Evolutionary conservation across 2,888 invertebrate species (phyloP).

Genomic region (Campoplex capitator): DNA sequence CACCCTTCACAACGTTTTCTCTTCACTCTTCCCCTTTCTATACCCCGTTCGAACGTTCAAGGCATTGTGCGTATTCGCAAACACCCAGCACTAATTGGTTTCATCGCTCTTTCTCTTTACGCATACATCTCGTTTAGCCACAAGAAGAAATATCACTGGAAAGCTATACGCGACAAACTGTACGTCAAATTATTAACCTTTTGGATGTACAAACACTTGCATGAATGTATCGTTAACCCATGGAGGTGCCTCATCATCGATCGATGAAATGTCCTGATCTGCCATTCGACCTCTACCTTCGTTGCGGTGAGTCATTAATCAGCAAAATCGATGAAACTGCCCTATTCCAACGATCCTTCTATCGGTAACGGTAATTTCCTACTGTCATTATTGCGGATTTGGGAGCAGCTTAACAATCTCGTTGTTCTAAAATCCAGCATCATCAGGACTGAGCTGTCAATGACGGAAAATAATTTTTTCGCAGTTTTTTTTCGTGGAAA

Average conservation of each 20-base stretch:
- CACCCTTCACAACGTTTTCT: not conserved
- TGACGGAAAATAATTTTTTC: no score
- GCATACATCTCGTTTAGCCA: not conserved
- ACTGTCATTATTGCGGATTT: no score
- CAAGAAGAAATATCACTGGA: not conserved
- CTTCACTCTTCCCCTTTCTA: not conserved
- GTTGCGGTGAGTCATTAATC: no score
- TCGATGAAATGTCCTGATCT: not conserved
- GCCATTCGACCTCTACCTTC: no score
- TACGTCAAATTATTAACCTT: constrained; percentile 8
- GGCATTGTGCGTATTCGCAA: not conserved
- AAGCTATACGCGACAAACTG: not conserved
- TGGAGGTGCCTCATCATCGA: not conserved
- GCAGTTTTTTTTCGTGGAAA: not conserved
- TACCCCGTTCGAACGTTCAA: not conserved
- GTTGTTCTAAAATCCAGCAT: no score
- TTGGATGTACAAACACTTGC: not conserved
- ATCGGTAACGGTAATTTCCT: no score
- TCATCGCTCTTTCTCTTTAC: constrained; percentile 29
- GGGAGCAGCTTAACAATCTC: no score
- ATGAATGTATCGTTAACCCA: not conserved
- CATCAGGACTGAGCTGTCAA: no score
- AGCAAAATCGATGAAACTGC: no score
- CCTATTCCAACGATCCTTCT: no score
- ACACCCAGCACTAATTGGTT: constrained; percentile 37